phyloP scores from a whole-genome alignment of 2,888 invertebrate species.

The Ametastegia equiseti region DNA sequence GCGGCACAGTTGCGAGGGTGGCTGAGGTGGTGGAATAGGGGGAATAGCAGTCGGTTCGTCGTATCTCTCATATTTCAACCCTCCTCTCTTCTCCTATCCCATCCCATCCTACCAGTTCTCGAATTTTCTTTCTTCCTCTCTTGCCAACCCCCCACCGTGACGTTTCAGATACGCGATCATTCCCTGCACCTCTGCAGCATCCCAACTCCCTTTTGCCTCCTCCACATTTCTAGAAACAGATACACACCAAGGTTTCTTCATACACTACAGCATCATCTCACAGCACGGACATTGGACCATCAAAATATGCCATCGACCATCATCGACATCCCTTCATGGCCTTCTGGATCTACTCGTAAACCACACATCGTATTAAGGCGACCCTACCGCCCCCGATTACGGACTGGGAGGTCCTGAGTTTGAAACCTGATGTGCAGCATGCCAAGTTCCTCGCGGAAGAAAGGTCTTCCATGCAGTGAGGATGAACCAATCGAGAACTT shows the following conservation, averaged over 20 bases:
- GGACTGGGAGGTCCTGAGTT: neutral
- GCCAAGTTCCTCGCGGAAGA: neutral
- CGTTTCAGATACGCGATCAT: slow-evolving; percentile 75
- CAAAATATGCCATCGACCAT: neutral
- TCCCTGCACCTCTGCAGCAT: slow-evolving; percentile 65
- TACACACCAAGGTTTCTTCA: slow-evolving; percentile 63
- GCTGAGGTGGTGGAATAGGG: slow-evolving; percentile 39
- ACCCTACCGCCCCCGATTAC: neutral
- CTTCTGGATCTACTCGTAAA: neutral
- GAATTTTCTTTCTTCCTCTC: slow-evolving; percentile 49
- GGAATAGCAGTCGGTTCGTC: slow-evolving; percentile 76
- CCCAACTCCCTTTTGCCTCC: no score
- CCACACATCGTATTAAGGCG: neutral
- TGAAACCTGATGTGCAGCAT: no score
- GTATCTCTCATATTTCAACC: slow-evolving; percentile 76
- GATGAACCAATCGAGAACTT: neutral
- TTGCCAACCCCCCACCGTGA: slow-evolving; percentile 73
- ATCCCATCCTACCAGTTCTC: slow-evolving; percentile 53
- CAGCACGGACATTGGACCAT: neutral
- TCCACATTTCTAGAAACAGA: slow-evolving; percentile 67
- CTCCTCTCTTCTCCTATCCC: slow-evolving; percentile 78
- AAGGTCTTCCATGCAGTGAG: neutral
- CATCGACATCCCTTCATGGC: neutral
- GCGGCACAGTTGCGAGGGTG: slow-evolving; percentile 35
- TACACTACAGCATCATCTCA: neutral